phyloP scores from a whole-genome alignment of 2,888 invertebrate genomes.

The Lepetodrilus schrolli region DNA sequence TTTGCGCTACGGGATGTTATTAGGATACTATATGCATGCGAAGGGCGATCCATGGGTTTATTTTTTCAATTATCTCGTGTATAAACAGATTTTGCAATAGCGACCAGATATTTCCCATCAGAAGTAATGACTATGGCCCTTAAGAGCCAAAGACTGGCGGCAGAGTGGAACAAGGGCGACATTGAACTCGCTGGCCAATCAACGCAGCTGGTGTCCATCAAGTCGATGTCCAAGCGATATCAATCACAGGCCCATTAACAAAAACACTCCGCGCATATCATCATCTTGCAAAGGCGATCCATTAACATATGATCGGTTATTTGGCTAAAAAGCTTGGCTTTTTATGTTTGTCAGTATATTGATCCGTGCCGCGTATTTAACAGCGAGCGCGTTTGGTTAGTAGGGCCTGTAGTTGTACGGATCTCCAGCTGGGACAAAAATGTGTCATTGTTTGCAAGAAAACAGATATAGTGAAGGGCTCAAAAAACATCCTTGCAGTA shows the following conservation, averaged over 20 bases:
- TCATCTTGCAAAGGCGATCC: not conserved
- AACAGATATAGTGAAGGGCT: not conserved
- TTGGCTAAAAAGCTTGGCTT: conserved; percentile 22
- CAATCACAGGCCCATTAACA: conserved; percentile 16
- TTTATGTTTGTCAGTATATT: conserved; percentile 2
- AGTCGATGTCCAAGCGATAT: not conserved
- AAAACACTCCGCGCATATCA: conserved; percentile 16
- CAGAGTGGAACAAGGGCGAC: not conserved
- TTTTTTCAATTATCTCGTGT: conserved; percentile 23
- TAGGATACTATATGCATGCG: not conserved
- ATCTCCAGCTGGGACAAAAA: conserved; percentile 14
- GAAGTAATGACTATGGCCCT: conserved; percentile 16
- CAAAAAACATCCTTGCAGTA: not conserved
- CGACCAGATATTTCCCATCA: conserved; percentile 13
- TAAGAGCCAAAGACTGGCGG: not conserved
- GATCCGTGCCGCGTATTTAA: not conserved
- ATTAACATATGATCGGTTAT: conserved; percentile 22
- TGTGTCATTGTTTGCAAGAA: not conserved
- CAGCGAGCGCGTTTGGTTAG: too few relatives aligned
- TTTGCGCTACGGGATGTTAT: not conserved
- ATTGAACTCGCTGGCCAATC: not conserved
- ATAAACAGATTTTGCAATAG: conserved; percentile 18
- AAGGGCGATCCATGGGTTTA: not conserved
- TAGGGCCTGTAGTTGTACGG: not conserved
- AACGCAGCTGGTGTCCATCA: conserved; percentile 11